Evolutionary conservation across 2,888 invertebrate species (phyloP), one percentile per base, ranked within the genome.

Genomic region (Caenorhabditis japonica): DNA sequence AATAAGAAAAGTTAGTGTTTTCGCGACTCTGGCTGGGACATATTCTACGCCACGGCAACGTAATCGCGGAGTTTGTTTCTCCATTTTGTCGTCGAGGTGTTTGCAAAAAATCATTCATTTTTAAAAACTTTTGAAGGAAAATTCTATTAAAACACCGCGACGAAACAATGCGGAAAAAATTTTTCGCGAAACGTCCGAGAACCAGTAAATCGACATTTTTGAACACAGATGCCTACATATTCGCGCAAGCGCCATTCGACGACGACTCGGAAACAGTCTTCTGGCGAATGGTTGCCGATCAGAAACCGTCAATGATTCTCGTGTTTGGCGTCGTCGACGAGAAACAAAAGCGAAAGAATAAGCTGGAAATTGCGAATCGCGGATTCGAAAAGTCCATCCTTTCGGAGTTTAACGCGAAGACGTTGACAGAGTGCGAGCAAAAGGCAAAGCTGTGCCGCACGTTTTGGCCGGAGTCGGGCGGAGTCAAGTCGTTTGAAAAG

Each of bases 241-340:
- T 75, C 23, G 58, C 64, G 1, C 75, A 75, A 43, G 75, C 75
- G 38, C 75, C 75, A 19, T 75, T 70, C 41, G 58, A 58, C 47
- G 46, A 36, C 2, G 39, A 36, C 7, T 59, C 75, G 3, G 58
- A 61, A 3, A 21, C 27, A 3, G 33, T 30, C 2, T 75, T 75
- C 33, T 75, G 75, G 75, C 34, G 70, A 27, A 64, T 70, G 59
- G 75, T 66, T 13, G 25, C 17, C 12, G 53, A 59, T 5, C 49
- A 36, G 44, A 58, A 64, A 23, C 75, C 75, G 12, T 51, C 52
- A n/a, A 64, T 70, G 38, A 75, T 75, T 49, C 47, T 75, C 17
- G 69, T 69, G 7, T 58, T 75, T n/a, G 75, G 69, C 21, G 60
- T n/a, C 3, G 39, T 66, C n/a, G 70, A 66, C 47, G 75, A 62